Conservation (phyloP, 2,113 vertebrate species). For the Oreotrochilus melanogaster region DNA sequence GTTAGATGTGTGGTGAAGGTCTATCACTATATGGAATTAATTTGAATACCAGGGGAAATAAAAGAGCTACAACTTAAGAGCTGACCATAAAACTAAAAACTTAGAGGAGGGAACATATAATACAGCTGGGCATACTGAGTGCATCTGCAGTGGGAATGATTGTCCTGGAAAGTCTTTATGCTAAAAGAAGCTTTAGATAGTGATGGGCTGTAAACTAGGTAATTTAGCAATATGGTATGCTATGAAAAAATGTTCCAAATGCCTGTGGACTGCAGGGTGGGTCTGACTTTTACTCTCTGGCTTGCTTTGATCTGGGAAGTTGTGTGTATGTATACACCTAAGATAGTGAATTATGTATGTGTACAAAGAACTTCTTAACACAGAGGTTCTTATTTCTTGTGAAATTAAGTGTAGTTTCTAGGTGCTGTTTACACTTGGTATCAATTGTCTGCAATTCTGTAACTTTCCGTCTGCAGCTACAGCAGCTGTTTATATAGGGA, state of each 20-base stretch:
- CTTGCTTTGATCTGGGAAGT: not conserved
- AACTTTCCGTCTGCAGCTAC: not conserved
- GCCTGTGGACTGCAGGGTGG: not conserved
- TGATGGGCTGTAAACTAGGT: not conserved
- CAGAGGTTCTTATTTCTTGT: not conserved
- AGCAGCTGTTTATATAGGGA: constrained; percentile 24
- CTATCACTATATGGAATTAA: not conserved
- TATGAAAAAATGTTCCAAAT: not conserved
- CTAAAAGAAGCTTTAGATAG: not conserved
- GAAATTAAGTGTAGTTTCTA: not conserved
- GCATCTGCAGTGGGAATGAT: not conserved
- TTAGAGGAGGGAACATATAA: not conserved
- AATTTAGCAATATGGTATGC: not conserved
- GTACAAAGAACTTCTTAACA: not conserved
- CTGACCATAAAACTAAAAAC: not conserved
- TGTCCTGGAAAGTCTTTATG: not conserved
- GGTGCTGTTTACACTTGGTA: not conserved
- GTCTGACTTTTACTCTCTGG: not conserved
- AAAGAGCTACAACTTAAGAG: not conserved
- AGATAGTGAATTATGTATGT: not conserved
- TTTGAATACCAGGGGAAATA: not conserved
- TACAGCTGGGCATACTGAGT: not conserved
- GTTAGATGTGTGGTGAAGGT: not conserved
- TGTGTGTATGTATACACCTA: not conserved
- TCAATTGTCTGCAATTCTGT: not conserved